phyloP scores from a whole-genome alignment of 1,140 invertebrate species.

The Calephelis virginiensis region DNA sequence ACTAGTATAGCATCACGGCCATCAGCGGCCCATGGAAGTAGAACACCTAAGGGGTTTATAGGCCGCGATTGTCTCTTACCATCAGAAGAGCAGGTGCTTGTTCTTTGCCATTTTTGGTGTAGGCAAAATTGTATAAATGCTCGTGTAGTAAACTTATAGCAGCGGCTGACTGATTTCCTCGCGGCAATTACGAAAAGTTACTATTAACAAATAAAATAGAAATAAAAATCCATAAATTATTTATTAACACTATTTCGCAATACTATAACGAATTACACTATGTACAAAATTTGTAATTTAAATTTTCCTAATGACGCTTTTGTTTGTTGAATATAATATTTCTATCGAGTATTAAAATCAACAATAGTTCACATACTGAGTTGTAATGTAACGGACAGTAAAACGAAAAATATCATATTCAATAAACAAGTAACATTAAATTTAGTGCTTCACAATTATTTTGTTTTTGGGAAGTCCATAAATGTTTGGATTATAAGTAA shows the following conservation, averaged over 20 bases:
- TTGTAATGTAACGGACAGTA: not conserved
- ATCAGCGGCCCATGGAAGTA: too few relatives aligned
- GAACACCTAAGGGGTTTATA: too few relatives aligned
- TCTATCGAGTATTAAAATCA: not conserved
- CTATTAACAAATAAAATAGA: conserved; percentile 39
- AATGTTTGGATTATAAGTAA: conserved; percentile 5
- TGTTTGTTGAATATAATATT: conserved; percentile 5
- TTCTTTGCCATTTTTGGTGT: too few relatives aligned
- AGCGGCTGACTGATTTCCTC: too few relatives aligned
- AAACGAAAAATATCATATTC: not conserved
- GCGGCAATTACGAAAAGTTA: too few relatives aligned
- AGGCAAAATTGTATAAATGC: too few relatives aligned
- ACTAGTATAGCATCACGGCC: too few relatives aligned
- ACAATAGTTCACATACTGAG: not conserved
- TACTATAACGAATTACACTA: conserved; percentile 70
- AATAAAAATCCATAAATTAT: conserved; percentile 71
- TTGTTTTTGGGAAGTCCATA: not conserved
- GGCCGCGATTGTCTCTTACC: too few relatives aligned
- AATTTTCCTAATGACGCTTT: conserved; percentile 6
- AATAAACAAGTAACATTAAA: not conserved
- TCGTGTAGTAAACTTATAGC: too few relatives aligned
- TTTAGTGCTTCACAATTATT: not conserved
- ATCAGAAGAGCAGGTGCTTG: too few relatives aligned
- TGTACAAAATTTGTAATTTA: conserved; percentile 62
- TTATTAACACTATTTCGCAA: conserved; percentile 72